Conservation (phyloP, 1,140 invertebrate species). For the Eriocheir sinensis region DNA sequence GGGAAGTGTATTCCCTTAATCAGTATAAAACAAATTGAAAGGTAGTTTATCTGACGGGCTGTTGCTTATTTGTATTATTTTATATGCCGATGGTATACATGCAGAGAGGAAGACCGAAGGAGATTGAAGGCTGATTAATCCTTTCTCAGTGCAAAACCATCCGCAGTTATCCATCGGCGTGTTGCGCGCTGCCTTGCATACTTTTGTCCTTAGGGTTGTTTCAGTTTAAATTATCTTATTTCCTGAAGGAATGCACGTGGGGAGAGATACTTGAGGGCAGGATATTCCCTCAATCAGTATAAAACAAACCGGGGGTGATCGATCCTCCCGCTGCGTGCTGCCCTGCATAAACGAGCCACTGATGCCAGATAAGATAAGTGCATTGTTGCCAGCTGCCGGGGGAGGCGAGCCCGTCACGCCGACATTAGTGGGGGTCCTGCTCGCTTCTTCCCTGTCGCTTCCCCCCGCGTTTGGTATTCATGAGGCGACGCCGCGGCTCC, state of each 20-base stretch:
- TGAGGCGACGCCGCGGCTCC: conserved; percentile 8
- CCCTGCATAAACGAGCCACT: background rate
- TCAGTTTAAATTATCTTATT: too few species aligned
- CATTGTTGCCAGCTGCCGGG: conserved; percentile 40
- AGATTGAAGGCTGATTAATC: too few species aligned
- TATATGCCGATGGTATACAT: too few species aligned
- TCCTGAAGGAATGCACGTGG: background rate
- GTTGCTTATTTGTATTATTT: too few species aligned
- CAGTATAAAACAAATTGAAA: conserved; percentile 31
- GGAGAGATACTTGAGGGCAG: background rate
- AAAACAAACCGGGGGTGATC: conserved; percentile 21
- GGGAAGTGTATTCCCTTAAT: background rate
- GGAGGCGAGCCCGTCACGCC: conserved; percentile 17
- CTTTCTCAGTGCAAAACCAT: conserved; percentile 17
- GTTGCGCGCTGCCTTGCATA: conserved; percentile 1
- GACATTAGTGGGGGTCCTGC: background rate
- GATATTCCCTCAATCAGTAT: conserved; percentile 14
- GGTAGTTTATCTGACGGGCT: too few species aligned
- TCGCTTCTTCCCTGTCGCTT: conserved; percentile 42
- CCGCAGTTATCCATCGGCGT: background rate
- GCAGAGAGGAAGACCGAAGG: too few species aligned
- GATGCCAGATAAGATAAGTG: conserved; percentile 37
- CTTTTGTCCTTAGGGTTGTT: too few species aligned
- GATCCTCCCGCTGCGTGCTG: background rate
- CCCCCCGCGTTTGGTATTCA: conserved; percentile 37